Conservation (phyloP, 2,888 invertebrate genomes). For the Netelia virgata region DNA sequence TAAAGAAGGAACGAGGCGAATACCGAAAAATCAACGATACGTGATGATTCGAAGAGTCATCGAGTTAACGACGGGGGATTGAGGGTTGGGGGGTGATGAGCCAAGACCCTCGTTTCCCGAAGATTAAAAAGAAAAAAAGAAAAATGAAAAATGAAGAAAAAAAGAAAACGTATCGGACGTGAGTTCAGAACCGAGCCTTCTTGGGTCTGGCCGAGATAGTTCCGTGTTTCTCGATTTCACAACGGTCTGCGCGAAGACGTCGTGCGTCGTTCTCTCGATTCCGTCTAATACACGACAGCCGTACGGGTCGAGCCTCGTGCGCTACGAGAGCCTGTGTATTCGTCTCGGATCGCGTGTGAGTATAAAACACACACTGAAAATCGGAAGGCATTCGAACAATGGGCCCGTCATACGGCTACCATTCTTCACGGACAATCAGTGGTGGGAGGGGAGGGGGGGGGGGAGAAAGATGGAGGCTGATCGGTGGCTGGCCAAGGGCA, state of each 20-base stretch:
- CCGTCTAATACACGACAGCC: constrained; percentile 48
- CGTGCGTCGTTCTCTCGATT: constrained; percentile 33
- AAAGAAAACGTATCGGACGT: background rate
- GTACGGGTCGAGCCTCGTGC: constrained; percentile 58
- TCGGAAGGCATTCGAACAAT: constrained; percentile 79
- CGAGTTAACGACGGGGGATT: constrained; percentile 10
- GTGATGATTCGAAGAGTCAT: constrained; percentile 37
- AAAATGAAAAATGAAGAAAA: background rate
- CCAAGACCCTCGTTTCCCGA: constrained; percentile 9
- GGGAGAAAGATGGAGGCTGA: constrained; percentile 44
- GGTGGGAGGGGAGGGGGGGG: constrained; percentile 60
- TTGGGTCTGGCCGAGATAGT: background rate
- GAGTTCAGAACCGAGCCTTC: background rate
- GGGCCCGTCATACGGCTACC: constrained; percentile 82
- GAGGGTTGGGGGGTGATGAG: background rate
- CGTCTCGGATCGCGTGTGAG: constrained; percentile 53
- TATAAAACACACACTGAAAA: constrained; percentile 68
- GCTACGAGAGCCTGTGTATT: constrained; percentile 25
- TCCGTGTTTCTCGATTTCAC: constrained; percentile 15
- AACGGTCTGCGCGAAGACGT: constrained; percentile 4
- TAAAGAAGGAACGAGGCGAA: background rate
- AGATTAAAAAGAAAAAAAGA: background rate
- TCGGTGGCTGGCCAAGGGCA: constrained; percentile 57
- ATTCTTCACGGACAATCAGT: constrained; percentile 82
- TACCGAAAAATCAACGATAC: constrained; percentile 48